Base-by-base conservation (phyloP, 2,888 invertebrate genomes). In the Apodemia hepburni region DNA sequence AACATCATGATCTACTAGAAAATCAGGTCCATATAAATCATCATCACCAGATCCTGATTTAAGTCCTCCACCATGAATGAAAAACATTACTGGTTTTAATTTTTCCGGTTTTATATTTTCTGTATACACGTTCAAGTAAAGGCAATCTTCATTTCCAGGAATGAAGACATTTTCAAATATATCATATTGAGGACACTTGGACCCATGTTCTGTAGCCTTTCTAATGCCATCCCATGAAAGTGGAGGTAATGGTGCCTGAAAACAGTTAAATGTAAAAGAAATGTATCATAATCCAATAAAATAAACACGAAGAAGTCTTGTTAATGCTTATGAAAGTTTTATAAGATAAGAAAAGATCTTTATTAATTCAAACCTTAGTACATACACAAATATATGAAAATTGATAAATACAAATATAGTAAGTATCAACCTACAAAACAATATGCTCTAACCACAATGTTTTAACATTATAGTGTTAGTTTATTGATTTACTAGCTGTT, bases 51-150 rank as follows among this genome's bases (percentile, higher is more conserved):
- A 77, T 1, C 82, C 84, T 9, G 71, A 69, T 22, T 69, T 67
- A 42, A 72, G 79, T 1, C 70, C 80, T 9, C 84, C 84, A 42
- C 84, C 83, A 27, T 83, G 82, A n/a, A 84, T 77, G 63, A 73
- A 81, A 18, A 82, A 68, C 79, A 83, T 81, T n/a, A 83, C 81
- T 0, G 81, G 78, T 12, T 68, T 47, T 3, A 72, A 73, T 49
- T 68, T 51, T 0, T 49, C 15, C 3, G 80, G 75, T 5, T 68
- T 71, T 0, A 79, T 2, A 17, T 73, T 67, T 5, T 80, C 80
- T 0, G 82, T 72, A 61, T 84, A 83, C 0, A 84, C 74, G 62
- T 84, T 84, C 3, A 84, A 72, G 64, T 78, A 82, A 4, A 84
- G 70, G 60, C 82, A 83, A 66, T 84, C 82, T 69, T 84, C 84